phyloP scores from a whole-genome alignment of 2,113 vertebrate species.

The Zosterops borbonicus region DNA sequence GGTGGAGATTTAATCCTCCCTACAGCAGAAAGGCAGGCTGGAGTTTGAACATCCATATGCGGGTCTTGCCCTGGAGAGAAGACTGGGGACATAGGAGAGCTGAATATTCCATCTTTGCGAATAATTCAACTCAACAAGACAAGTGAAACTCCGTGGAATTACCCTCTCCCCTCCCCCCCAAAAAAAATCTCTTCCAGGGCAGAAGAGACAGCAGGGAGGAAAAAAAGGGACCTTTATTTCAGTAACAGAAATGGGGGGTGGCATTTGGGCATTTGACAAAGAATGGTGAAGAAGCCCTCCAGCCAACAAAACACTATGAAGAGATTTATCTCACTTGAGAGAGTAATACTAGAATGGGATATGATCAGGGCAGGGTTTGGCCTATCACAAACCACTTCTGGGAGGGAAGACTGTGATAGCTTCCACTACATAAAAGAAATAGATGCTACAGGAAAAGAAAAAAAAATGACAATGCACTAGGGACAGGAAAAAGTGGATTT shows the following conservation, averaged over 20 bases:
- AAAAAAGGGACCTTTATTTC: not conserved
- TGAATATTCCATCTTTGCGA: not conserved
- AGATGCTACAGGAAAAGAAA: not conserved
- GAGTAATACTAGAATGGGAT: not conserved
- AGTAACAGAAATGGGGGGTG: not conserved
- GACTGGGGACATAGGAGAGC: not conserved
- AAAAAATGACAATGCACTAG: not conserved
- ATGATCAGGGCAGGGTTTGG: not conserved
- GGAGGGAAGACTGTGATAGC: not conserved
- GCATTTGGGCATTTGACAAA: not conserved
- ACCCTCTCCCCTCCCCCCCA: fast-evolving
- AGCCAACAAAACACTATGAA: not conserved
- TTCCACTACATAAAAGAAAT: not conserved
- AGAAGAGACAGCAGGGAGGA: not conserved
- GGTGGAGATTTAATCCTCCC: not conserved
- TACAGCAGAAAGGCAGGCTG: not conserved
- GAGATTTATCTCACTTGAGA: not conserved
- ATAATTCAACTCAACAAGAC: not conserved
- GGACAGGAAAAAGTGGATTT: not conserved
- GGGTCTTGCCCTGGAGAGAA: not conserved
- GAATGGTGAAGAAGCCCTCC: not conserved
- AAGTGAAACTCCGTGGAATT: not conserved
- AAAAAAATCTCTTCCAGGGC: not conserved
- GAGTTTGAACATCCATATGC: not conserved
- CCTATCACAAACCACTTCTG: not conserved